These are phyloP conservation scores for Polyploca ridens DNA, from an alignment of 2,888 invertebrate species.

Conservation along the genomic window DNA sequence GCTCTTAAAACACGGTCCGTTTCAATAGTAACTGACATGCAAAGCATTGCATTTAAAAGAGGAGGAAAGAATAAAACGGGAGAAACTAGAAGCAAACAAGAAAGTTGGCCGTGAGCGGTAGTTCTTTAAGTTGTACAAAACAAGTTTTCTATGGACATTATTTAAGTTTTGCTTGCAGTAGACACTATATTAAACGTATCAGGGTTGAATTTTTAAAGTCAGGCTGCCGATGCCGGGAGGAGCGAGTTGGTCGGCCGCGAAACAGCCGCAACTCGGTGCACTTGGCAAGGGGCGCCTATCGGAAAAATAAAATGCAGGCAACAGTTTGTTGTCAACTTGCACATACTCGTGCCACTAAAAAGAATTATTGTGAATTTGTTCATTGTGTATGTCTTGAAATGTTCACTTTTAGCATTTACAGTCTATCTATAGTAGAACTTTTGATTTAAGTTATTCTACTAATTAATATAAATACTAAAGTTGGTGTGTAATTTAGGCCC, in stretches of 20 bases:
- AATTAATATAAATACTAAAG: no score
- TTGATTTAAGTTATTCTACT: neutral
- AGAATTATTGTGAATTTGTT: conserved; percentile 36
- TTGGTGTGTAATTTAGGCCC: no score
- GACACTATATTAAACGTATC: conserved; percentile 74
- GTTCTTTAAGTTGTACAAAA: conserved; percentile 61
- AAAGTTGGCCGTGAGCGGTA: conserved; percentile 65
- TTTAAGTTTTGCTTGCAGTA: conserved; percentile 71
- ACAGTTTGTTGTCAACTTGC: conserved; percentile 64
- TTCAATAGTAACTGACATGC: conserved; percentile 70
- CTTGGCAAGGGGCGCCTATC: conserved; percentile 73
- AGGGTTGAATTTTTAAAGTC: conserved; percentile 73
- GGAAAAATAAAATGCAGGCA: conserved; percentile 77
- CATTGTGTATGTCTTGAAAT: neutral
- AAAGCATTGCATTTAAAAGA: conserved; percentile 70
- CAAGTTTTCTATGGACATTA: conserved; percentile 76
- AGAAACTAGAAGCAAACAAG: conserved; percentile 66
- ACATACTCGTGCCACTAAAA: conserved; percentile 38
- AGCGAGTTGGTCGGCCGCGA: conserved; percentile 67
- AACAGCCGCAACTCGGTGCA: conserved; percentile 65
- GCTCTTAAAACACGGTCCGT: conserved; percentile 66
- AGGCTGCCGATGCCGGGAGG: conserved; percentile 52
- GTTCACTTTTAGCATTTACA: conserved; percentile 1
- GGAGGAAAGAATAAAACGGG: conserved; percentile 65
- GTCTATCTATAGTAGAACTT: neutral